Evolutionary conservation across 2,888 invertebrate species (phyloP).

Genomic region (Pemphredon lugubris): DNA sequence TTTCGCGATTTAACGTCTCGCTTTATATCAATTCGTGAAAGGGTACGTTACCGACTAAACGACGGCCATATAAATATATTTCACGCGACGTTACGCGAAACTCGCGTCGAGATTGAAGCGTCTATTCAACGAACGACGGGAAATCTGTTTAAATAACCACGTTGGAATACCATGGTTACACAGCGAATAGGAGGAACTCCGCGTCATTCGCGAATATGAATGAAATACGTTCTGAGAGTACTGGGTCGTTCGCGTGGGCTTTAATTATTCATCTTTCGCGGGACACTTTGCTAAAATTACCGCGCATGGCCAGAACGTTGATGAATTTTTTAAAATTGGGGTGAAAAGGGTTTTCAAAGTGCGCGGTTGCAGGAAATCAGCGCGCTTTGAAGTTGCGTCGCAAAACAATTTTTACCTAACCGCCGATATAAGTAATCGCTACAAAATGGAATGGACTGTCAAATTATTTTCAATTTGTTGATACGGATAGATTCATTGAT

Average conservation of each 20-base stretch:
- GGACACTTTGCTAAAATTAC: constrained; percentile 66
- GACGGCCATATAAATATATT: too few relatives aligned
- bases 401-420: too few relatives aligned
- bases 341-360: constrained; percentile 41
- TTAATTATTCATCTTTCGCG: constrained; percentile 65
- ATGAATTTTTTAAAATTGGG: constrained; percentile 65
- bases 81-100: neutral
- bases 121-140: constrained; percentile 11
- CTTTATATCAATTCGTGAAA: too few relatives aligned
- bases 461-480: too few relatives aligned
- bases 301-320: constrained; percentile 64
- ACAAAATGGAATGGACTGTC: too few relatives aligned
- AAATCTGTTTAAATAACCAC: constrained; percentile 37
- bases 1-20: too few relatives aligned
- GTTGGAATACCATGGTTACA: constrained; percentile 34
- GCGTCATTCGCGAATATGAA: constrained; percentile 19
- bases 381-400: too few relatives aligned
- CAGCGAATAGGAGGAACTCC: constrained; percentile 27
- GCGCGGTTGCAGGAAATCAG: constrained; percentile 22
- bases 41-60: too few relatives aligned
- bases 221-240: constrained; percentile 61
- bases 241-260: constrained; percentile 58
- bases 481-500: too few relatives aligned
- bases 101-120: constrained; percentile 17
- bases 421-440: too few relatives aligned